Base-by-base conservation (phyloP, 2,888 invertebrate species). In the Lepidochrysops patricia region DNA sequence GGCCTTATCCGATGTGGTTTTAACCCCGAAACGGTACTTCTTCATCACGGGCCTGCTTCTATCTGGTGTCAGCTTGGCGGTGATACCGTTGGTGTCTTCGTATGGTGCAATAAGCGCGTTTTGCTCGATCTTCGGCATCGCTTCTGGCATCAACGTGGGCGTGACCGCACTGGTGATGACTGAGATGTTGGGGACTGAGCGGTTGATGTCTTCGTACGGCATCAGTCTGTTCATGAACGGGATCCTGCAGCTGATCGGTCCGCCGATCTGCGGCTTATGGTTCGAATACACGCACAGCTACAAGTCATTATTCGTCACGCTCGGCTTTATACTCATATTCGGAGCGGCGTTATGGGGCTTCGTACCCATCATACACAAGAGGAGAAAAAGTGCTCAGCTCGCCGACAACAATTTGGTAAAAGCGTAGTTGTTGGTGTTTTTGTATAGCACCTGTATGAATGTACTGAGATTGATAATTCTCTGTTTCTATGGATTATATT, bases 91-190 rank as follows among this genome's bases (percentile, higher is more conserved):
- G 26, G 92, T 93, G n/a, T 75, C 82, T 0, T 90, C 90, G 37
- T 96, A 95, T 74, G 74, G 82, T 0, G 86, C 90, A 56, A 90
- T 95, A 1, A 91, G 94, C 57, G 85, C 91, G 27, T 94, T 93
- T 73, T 96, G 96, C 77, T 92, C 93, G 0, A 72, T 94, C 0
- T 96, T 96, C 72, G 96, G 96, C 1, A 81, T 96, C 13, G 94
- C 96, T 2, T 96, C 96, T 0, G 96, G 96, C 7, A 91, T 94
- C 1, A 96, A 96, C 75, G 95, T 96, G 0, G 96, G 96, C 2
- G 93, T 96, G 12, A 96, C 96, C 0, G 96, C 96, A 0, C 93
- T 96, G 37, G 95, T 96, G 2, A 95, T 96, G 95, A 95, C 96
- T 0, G 96, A 96, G 73, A 93, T 96, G 93, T 75, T 96, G 4